These are phyloP conservation scores for Cettia cetti DNA, from an alignment of 2,113 vertebrate genomes.

Conservation along the genomic window DNA sequence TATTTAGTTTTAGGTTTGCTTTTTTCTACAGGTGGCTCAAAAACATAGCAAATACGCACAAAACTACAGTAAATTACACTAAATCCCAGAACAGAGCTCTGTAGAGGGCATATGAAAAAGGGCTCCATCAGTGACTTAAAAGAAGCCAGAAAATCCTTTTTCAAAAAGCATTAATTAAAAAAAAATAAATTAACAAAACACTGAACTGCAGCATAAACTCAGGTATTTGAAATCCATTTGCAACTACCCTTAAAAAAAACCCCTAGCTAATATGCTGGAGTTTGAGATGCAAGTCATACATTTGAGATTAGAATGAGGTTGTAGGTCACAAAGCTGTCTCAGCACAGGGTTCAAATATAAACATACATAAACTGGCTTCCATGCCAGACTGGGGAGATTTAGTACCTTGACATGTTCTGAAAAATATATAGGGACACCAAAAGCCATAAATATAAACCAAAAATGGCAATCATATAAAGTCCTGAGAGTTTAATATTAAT, in stretches of 20 bases:
- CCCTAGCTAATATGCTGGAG: neutral
- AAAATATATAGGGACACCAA: slow-evolving; percentile 54
- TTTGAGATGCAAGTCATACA: slow-evolving; percentile 42
- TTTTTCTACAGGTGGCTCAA: neutral
- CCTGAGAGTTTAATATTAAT: slow-evolving; percentile 61
- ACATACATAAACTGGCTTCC: slow-evolving; percentile 57
- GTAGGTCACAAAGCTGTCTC: slow-evolving; percentile 63
- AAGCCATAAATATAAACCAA: slow-evolving; percentile 58
- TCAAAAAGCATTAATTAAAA: neutral
- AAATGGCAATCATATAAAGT: slow-evolving; percentile 49
- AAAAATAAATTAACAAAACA: neutral
- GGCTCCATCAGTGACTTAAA: neutral
- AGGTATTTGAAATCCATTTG: neutral
- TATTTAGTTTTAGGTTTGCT: neutral
- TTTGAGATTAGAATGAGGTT: slow-evolving; percentile 49
- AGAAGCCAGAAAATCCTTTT: neutral
- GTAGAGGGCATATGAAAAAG: neutral
- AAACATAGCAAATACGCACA: neutral
- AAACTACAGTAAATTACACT: neutral
- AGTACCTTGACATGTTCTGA: slow-evolving; percentile 45
- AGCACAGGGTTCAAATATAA: slow-evolving; percentile 56
- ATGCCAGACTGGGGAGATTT: slow-evolving; percentile 42
- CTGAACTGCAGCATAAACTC: neutral
- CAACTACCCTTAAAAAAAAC: neutral
- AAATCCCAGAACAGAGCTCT: neutral